Conservation (phyloP, 2,797 vertebrate genomes). For the Bothrops alternatus region DNA sequence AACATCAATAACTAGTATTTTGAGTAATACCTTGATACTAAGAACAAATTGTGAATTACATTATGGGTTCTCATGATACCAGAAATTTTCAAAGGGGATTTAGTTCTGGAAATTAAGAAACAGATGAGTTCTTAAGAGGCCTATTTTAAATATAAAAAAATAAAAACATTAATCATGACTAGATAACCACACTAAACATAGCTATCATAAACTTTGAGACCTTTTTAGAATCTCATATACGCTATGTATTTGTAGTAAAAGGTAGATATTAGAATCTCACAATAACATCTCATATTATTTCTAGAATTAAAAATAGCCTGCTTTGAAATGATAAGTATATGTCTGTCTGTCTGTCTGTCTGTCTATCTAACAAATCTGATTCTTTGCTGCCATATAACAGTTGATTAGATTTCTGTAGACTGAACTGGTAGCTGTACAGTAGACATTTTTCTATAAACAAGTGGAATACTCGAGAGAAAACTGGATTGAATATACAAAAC, state of each 20-base stretch:
- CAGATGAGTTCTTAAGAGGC: background rate
- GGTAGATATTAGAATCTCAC: background rate
- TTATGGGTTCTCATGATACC: conserved; percentile 31
- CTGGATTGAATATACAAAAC: background rate
- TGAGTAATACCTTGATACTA: background rate
- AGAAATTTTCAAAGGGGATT: conserved; percentile 33
- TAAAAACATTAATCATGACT: background rate
- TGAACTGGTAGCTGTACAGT: background rate
- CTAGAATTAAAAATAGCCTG: background rate
- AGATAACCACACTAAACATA: background rate
- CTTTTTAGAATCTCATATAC: background rate
- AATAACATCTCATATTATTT: background rate
- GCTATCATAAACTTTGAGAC: background rate
- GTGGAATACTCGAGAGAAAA: conserved; percentile 2
- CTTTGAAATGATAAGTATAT: background rate
- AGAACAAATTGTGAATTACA: conserved; percentile 16
- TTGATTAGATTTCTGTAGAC: background rate
- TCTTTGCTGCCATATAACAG: background rate
- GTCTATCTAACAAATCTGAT: background rate
- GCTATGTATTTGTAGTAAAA: background rate
- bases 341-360: background rate
- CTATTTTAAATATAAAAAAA: background rate
- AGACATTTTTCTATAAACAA: background rate
- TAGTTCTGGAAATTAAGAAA: background rate
- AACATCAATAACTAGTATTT: background rate